A percentile compares a stretch with the other conserved stretches of the same genome.
These are phyloP conservation scores for Echinometra lucunter DNA, from an alignment of 53 echinoderm and acorn worm genomes.

Conservation along the genomic window DNA sequence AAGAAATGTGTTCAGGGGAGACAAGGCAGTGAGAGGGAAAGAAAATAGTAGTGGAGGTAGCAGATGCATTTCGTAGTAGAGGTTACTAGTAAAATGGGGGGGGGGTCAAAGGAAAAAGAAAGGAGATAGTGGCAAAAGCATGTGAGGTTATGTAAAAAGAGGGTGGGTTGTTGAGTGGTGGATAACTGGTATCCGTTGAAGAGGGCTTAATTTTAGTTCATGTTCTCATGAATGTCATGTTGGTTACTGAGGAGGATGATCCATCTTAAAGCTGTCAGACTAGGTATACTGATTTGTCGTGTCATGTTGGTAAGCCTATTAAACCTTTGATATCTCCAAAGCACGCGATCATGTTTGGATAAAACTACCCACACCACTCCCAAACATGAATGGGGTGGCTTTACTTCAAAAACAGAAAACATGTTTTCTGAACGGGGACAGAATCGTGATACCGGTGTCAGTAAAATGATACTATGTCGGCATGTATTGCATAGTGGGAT, in stretches of 20 bases:
- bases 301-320: neutral
- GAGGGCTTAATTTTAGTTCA: constrained; percentile 15
- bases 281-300: neutral
- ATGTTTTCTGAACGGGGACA: neutral
- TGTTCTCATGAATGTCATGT: constrained; percentile 40
- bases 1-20: too few relatives aligned
- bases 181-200: too few relatives aligned
- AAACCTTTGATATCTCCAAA: neutral
- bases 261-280: constrained; percentile 28
- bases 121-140: neutral
- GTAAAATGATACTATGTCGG: constrained; percentile 6
- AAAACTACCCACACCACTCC: neutral
- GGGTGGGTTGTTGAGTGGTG: neutral
- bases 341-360: constrained; percentile 58
- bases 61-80: too few relatives aligned
- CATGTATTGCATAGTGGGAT: neutral
- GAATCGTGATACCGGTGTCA: neutral
- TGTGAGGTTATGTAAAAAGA: neutral
- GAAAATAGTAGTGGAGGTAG: too few relatives aligned
- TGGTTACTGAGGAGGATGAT: neutral
- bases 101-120: neutral
- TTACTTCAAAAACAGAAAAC: neutral
- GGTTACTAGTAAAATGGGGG: too few relatives aligned
- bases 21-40: neutral
- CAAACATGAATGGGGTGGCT: neutral